phyloP scores from a whole-genome alignment of 2,888 invertebrate species.

The Spilarctia lutea region DNA sequence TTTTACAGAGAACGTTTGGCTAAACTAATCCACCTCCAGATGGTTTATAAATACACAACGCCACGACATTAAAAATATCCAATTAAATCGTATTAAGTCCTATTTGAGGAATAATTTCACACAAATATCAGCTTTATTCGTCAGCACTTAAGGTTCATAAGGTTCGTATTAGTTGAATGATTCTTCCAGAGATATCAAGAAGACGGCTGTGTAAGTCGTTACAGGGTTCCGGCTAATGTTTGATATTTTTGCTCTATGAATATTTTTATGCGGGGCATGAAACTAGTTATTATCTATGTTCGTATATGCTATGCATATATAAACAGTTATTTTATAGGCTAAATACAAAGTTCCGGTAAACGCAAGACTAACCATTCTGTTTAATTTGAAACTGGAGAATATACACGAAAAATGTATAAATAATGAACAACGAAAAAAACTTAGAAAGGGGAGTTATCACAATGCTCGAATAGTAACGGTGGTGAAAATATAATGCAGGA shows the following conservation, averaged over 20 bases:
- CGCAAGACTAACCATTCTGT: not conserved
- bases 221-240: conserved; percentile 66
- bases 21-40: conserved; percentile 62
- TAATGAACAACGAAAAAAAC: conserved; percentile 13
- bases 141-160: conserved; percentile 41
- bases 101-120: conserved; percentile 53
- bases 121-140: conserved; percentile 55
- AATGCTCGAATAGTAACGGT: conserved; percentile 47
- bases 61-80: conserved; percentile 74
- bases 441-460: conserved; percentile 46
- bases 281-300: conserved; percentile 24
- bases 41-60: conserved; percentile 74
- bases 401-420: not conserved
- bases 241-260: conserved; percentile 66
- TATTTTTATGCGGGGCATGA: conserved; percentile 55
- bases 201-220: conserved; percentile 66
- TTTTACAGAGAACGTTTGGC: conserved; percentile 57
- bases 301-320: conserved; percentile 30
- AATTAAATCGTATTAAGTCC: conserved; percentile 67
- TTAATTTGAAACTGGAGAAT: not conserved
- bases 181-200: conserved; percentile 64
- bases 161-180: conserved; percentile 29
- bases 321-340: conserved; percentile 21
- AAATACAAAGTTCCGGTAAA: conserved; percentile 11
- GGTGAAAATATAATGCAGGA: conserved; percentile 68